Conservation (phyloP, 1,140 invertebrate species). For the Magallana gigas region DNA sequence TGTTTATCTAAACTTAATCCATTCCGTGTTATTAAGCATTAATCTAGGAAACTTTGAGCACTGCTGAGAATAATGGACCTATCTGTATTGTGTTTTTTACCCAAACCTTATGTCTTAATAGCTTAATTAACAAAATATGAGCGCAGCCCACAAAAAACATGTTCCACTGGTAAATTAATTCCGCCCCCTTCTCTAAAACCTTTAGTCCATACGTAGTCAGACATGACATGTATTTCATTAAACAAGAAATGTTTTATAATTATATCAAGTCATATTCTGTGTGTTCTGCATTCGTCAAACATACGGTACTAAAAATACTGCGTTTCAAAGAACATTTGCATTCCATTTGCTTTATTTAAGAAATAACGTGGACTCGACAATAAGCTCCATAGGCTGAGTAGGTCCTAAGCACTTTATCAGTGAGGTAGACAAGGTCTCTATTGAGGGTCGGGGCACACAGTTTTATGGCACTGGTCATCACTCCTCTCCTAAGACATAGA, state of each 20-base stretch:
- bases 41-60: neutral
- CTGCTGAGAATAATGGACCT: slow-evolving; percentile 9
- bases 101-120: slow-evolving; percentile 12
- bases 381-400: no score
- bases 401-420: neutral
- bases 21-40: slow-evolving; percentile 20
- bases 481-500: neutral
- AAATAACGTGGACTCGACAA: no score
- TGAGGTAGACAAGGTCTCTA: neutral
- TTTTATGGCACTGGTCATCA: slow-evolving; percentile 3
- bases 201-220: neutral
- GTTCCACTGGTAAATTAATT: neutral
- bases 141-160: neutral
- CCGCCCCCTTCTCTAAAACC: neutral
- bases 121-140: slow-evolving; percentile 35
- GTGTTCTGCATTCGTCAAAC: neutral
- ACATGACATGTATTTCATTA: neutral
- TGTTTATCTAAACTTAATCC: slow-evolving; percentile 31
- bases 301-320: neutral
- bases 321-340: neutral
- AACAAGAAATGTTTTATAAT: neutral
- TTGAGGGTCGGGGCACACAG: neutral
- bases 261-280: neutral
- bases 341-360: slow-evolving; percentile 8
- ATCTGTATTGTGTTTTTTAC: neutral